phyloP scores from a whole-genome alignment of 92 coral and sea anemone species.

The Chrysogorgia sp. region DNA sequence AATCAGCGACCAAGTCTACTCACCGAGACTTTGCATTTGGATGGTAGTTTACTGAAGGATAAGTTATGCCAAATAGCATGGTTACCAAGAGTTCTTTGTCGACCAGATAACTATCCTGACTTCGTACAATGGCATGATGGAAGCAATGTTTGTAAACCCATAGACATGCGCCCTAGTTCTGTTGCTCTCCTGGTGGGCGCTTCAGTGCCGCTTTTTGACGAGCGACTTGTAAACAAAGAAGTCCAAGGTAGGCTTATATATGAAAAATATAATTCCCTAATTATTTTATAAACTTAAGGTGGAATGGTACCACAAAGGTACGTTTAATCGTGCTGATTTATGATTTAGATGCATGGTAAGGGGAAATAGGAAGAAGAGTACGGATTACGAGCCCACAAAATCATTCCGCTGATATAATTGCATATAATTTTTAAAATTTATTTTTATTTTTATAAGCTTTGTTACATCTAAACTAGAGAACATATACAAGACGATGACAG shows the following conservation, averaged over 20 bases:
- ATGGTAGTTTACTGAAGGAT: not conserved
- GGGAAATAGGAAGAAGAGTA: too few species aligned
- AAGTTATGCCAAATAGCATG: slow-evolving; percentile 44
- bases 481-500: too few species aligned
- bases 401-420: too few species aligned
- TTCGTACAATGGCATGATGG: slow-evolving; percentile 73
- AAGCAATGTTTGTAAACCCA: slow-evolving; percentile 61
- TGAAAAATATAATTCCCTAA: too few species aligned
- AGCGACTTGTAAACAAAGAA: slow-evolving; percentile 1
- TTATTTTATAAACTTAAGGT: too few species aligned
- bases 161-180: slow-evolving; percentile 49
- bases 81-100: slow-evolving; percentile 58
- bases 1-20: slow-evolving; percentile 47
- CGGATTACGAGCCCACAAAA: too few species aligned
- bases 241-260: slow-evolving; percentile 22
- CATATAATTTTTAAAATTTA: too few species aligned
- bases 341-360: too few species aligned
- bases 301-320: too few species aligned
- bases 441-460: too few species aligned
- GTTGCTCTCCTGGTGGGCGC: slow-evolving; percentile 71
- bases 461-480: too few species aligned
- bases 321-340: too few species aligned
- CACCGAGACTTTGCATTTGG: not conserved
- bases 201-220: slow-evolving; percentile 62
- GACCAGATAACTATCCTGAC: slow-evolving; percentile 69